Evolutionary conservation across 2,797 vertebrate species (phyloP).

Genomic region (Pipistrellus kuhlii): DNA sequence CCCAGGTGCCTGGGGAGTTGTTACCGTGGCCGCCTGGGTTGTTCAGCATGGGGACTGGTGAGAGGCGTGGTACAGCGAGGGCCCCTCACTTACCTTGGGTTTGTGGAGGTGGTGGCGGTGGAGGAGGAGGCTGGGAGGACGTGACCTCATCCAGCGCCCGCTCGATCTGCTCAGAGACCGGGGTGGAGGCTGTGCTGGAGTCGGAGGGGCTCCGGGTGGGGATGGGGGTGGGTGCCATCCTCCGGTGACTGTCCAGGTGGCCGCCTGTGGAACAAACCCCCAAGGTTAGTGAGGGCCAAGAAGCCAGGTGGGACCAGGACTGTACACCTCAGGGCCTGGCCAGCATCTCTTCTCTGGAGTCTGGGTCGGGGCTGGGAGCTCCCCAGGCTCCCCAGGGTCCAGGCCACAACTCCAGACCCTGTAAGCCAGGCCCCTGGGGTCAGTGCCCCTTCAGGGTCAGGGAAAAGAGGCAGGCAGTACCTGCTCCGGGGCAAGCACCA

Average conservation of each 20-base stretch:
- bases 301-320: constrained; percentile 52
- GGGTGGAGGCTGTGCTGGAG: constrained; percentile 85
- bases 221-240: constrained; percentile 85
- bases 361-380: constrained; percentile 71
- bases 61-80: not conserved
- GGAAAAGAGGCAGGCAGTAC: constrained; percentile 74
- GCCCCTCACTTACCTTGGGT: constrained; percentile 67
- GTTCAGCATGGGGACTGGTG: not conserved
- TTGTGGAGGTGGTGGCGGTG: constrained; percentile 60
- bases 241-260: constrained; percentile 88
- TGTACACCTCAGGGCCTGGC: constrained; percentile 77
- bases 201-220: constrained; percentile 88
- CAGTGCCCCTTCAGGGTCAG: constrained; percentile 50
- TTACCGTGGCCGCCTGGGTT: not conserved
- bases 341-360: constrained; percentile 73
- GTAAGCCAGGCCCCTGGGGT: constrained; percentile 57
- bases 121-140: constrained; percentile 59
- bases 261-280: constrained; percentile 85
- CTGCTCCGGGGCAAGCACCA: constrained; percentile 78
- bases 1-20: not conserved
- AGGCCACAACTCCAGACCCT: constrained; percentile 73
- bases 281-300: constrained; percentile 21
- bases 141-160: constrained; percentile 81
- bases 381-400: constrained; percentile 64
- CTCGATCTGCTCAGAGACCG: constrained; percentile 81